phyloP scores from a whole-genome alignment of 2,797 vertebrate genomes.

The Gymnothorax reevesii region DNA sequence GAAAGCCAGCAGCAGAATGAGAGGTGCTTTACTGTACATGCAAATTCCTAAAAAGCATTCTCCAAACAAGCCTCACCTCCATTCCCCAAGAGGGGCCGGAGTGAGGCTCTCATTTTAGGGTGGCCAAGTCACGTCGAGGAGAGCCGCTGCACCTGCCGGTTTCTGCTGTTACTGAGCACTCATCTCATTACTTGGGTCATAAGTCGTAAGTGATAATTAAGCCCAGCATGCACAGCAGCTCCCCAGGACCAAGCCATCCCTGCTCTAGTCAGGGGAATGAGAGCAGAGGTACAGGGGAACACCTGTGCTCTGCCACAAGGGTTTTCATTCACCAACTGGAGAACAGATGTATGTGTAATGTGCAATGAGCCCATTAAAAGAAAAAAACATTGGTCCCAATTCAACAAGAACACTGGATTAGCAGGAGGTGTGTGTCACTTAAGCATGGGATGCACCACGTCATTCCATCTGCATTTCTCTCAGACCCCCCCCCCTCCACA shows the following conservation, averaged over 20 bases:
- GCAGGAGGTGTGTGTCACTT: background rate
- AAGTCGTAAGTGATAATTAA: no score
- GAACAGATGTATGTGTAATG: background rate
- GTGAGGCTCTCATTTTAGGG: no score
- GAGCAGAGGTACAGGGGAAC: background rate
- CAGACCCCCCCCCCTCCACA: background rate
- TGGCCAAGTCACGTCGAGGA: no score
- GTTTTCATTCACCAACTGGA: background rate
- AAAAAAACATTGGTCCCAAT: background rate
- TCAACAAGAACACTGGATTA: background rate
- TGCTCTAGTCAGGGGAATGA: background rate
- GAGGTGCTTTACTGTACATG: conserved; percentile 4
- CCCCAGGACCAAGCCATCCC: no score
- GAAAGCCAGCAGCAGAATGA: conserved; percentile 22
- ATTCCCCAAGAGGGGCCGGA: background rate
- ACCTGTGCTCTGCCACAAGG: background rate
- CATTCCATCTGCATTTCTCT: background rate
- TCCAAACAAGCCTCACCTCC: background rate
- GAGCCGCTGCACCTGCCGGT: no score
- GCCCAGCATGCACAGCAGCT: no score
- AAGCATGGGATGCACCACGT: background rate
- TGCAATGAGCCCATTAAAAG: background rate
- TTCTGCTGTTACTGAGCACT: no score
- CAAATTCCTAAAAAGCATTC: conserved; percentile 2
- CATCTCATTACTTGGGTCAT: no score